Evolutionary conservation across 2,797 vertebrate genomes (phyloP), one percentile per base, ranked within the genome.

Genomic region (Galaxias olidus): DNA sequence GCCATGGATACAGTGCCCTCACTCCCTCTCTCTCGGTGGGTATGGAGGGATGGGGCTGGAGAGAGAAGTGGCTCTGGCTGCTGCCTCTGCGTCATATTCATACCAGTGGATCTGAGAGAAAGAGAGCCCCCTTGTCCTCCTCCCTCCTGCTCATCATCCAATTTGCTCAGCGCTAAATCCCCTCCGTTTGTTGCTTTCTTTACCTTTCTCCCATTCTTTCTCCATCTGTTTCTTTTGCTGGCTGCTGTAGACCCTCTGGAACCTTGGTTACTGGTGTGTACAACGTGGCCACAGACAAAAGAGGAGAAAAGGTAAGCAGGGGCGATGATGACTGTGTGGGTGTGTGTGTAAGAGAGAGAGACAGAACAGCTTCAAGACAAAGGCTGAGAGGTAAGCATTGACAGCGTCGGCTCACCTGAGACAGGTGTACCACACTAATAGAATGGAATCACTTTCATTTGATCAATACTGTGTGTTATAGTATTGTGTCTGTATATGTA

Each of bases 1-100:
- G 90, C 92, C 91, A 94, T 94, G 91, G 92, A 83, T 92, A 94
- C 93, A 89, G 90, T 90, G 89, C 90, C 87, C 92, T 87, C 82
- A 83, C 88, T 80, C 73, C 48, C 80, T 19, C 48, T 66, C 73
- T 80, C 64, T 80, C n/a, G 10, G 69, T 82, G 86, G 88, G 87
- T 90, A 90, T 83, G 83, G 83, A 85, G 84, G 89, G 90, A 88
- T 91, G 87, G 79, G 81, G 84, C 77, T 77, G 66, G 75, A 81
- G 78, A 77, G 71, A 77, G 82, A 89, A 92, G 89, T 91, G 89
- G 86, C 86, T 92, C 85, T 90, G 87, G 84, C 78, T 85, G 20
- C 81, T 87, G 83, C 87, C 89, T 92, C 91, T 92, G 91, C 91
- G 91, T 92, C 90, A 92, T 91, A 91, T 90, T 91, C 87, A 91